Conservation (phyloP, 1,140 invertebrate species). For the Pseudomyrmex flavicornis region DNA sequence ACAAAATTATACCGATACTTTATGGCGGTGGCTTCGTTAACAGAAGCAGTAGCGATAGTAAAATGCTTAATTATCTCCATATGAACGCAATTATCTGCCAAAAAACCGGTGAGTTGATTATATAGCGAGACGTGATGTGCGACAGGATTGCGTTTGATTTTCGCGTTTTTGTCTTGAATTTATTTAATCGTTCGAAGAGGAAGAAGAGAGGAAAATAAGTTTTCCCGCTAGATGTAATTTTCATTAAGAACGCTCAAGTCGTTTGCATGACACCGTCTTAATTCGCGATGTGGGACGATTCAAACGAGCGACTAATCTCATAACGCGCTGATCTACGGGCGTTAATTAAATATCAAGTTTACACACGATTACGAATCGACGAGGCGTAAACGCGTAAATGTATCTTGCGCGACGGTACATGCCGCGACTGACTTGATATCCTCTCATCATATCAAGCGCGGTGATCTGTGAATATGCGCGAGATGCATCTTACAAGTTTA, state of each 20-base stretch:
- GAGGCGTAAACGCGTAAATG: constrained; percentile 60
- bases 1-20: not conserved
- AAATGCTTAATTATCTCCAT: not conserved
- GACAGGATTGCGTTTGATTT: not conserved
- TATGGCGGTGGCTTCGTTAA: not conserved
- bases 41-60: not conserved
- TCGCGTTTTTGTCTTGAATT: not conserved
- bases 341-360: constrained; percentile 78
- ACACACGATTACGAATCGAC: constrained; percentile 69
- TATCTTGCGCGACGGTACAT: constrained; percentile 45
- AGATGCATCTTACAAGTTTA: not conserved
- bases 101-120: constrained; percentile 16
- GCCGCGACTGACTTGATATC: constrained; percentile 15
- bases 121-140: not conserved
- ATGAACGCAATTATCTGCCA: constrained; percentile 1
- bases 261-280: constrained; percentile 42
- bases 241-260: constrained; percentile 20
- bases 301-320: constrained; percentile 64
- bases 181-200: not conserved
- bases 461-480: not conserved
- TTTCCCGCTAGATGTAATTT: constrained; percentile 30
- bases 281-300: constrained; percentile 42
- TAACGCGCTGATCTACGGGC: constrained; percentile 66
- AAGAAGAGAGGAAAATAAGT: not conserved
- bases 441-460: constrained; percentile 23